phyloP scores from a whole-genome alignment of 92 coral and sea anemone genomes.

The Porites divaricata region DNA sequence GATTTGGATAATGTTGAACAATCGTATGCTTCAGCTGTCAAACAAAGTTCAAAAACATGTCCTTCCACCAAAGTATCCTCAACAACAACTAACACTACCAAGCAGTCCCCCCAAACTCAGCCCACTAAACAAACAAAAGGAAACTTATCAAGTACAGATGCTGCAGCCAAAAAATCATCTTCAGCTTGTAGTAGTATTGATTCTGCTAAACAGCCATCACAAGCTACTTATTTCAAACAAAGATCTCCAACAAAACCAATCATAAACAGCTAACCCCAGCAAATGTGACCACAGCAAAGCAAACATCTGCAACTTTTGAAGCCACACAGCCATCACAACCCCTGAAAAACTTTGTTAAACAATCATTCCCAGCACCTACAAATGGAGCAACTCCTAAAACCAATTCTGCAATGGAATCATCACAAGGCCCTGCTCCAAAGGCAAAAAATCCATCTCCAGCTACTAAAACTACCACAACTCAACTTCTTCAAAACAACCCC shows the following conservation, averaged over 20 bases:
- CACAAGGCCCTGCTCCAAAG: too few relatives aligned
- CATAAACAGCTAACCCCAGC: too few relatives aligned
- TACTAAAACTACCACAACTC: constrained; percentile 11
- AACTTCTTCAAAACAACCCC: not conserved
- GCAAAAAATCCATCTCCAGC: too few relatives aligned
- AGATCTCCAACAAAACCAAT: not conserved
- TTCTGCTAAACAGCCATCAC: constrained; percentile 24
- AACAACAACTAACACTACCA: not conserved
- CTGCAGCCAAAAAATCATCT: constrained; percentile 18
- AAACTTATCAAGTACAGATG: constrained; percentile 7
- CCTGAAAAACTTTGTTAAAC: too few relatives aligned
- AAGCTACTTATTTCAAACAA: constrained; percentile 18
- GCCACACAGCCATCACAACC: too few relatives aligned
- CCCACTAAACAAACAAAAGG: constrained; percentile 1
- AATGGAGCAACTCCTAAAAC: not conserved
- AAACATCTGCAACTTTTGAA: too few relatives aligned
- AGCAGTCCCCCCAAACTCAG: not conserved
- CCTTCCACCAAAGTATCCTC: not conserved
- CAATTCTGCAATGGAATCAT: too few relatives aligned
- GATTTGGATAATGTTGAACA: not conserved
- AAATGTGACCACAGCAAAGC: too few relatives aligned
- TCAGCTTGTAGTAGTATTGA: too few relatives aligned
- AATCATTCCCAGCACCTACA: not conserved
- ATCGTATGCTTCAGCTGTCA: too few relatives aligned
- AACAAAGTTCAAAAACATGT: too few relatives aligned